Conservation (phyloP, 2,888 invertebrate species). For the Ennomos erosarius region DNA sequence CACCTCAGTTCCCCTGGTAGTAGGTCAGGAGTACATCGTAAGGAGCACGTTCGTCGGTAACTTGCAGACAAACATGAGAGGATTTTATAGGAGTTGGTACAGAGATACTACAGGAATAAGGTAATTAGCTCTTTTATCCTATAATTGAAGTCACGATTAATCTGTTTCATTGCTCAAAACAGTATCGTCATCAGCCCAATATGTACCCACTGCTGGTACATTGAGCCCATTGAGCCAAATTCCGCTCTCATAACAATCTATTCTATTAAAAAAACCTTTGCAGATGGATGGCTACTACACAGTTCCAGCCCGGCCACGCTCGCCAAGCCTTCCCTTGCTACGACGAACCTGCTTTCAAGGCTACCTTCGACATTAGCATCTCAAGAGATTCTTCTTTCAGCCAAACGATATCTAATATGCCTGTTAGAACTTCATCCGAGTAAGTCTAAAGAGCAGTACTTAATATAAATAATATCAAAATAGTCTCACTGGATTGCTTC, state of each 20-base stretch:
- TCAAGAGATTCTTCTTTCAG: constrained; percentile 81
- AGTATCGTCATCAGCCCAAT: too few relatives aligned
- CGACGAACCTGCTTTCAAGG: constrained; percentile 93
- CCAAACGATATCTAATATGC: constrained; percentile 88
- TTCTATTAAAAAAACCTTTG: constrained; percentile 26
- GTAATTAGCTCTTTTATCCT: constrained; percentile 40
- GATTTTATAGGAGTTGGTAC: constrained; percentile 93
- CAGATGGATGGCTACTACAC: constrained; percentile 92
- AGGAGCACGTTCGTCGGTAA: constrained; percentile 87
- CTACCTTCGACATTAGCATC: constrained; percentile 89
- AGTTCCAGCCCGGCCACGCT: constrained; percentile 92
- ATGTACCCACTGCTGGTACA: too few relatives aligned
- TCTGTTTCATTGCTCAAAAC: too few relatives aligned
- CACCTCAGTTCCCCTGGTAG: constrained; percentile 43
- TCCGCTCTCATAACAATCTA: too few relatives aligned
- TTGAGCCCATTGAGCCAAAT: too few relatives aligned
- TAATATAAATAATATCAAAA: too few relatives aligned
- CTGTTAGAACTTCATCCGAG: constrained; percentile 60
- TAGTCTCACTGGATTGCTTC: too few relatives aligned
- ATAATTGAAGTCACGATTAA: too few relatives aligned
- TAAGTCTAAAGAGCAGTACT: constrained; percentile 45
- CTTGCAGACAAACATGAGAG: constrained; percentile 89
- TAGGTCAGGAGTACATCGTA: constrained; percentile 82
- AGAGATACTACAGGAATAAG: constrained; percentile 81
- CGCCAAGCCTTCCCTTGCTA: constrained; percentile 94